Percentiles rank a stretch among this genome's conserved stretches.
Conservation (phyloP, 2,888 invertebrate species). For the Lepidochitona cinerea region DNA sequence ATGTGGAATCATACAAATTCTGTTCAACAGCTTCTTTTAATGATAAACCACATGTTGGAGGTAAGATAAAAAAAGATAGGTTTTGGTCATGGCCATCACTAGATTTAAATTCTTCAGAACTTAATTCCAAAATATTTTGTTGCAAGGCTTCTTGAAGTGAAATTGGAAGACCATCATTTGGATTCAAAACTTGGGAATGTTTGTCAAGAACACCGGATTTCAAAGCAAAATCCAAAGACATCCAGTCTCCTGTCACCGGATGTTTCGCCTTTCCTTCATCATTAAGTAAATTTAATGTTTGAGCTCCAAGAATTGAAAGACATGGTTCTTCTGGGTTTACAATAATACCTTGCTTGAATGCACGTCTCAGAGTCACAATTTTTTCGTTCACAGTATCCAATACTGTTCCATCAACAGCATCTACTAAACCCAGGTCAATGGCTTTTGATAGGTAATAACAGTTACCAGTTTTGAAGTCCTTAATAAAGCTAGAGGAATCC, state of each 20-base stretch:
- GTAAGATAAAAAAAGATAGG: slow-evolving; percentile 75
- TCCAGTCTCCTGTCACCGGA: slow-evolving; percentile 58
- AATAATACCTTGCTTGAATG: slow-evolving; percentile 57
- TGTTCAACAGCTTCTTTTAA: slow-evolving; percentile 82
- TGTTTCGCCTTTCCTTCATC: slow-evolving; percentile 74
- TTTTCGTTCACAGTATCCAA: slow-evolving; percentile 15
- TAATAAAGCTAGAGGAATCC: neutral
- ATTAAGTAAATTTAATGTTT: slow-evolving; percentile 70
- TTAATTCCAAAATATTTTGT: slow-evolving; percentile 48
- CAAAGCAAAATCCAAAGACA: slow-evolving; percentile 57
- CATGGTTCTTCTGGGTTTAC: slow-evolving; percentile 56
- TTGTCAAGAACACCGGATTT: slow-evolving; percentile 81
- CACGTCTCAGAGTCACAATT: slow-evolving; percentile 42
- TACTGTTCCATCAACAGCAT: slow-evolving; percentile 38
- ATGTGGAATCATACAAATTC: slow-evolving; percentile 85
- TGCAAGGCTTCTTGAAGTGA: slow-evolving; percentile 55
- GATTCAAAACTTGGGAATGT: slow-evolving; percentile 84
- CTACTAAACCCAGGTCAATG: slow-evolving; percentile 45
- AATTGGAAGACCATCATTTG: slow-evolving; percentile 77
- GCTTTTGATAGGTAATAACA: slow-evolving; percentile 48
- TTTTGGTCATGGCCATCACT: slow-evolving; percentile 37
- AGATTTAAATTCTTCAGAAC: slow-evolving; percentile 40
- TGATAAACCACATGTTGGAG: slow-evolving; percentile 22
- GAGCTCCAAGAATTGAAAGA: slow-evolving; percentile 79
- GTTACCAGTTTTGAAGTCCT: slow-evolving; percentile 43